Evolutionary conservation across 92 coral and sea anemone genomes (phyloP).

Genomic region (Metridium senile): DNA sequence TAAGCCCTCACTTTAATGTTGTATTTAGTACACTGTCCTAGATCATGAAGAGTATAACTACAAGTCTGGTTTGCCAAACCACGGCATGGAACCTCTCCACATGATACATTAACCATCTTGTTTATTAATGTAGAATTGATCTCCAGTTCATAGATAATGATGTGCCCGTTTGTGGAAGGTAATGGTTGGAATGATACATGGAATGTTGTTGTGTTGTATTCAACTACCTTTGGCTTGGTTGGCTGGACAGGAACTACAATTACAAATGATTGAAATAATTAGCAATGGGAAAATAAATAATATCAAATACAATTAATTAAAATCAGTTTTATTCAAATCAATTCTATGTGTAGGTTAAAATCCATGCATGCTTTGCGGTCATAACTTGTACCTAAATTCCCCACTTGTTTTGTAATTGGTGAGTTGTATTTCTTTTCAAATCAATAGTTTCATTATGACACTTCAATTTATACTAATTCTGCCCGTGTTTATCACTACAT

Average conservation of each 20-base stretch:
- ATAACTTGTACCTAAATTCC: no score
- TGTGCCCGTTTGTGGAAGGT: background rate
- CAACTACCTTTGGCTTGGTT: background rate
- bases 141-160: conserved; percentile 2
- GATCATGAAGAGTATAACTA: background rate
- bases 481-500: no score
- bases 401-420: no score
- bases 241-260: background rate
- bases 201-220: conserved; percentile 12
- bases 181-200: conserved; percentile 16
- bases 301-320: no score
- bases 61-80: background rate
- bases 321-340: no score
- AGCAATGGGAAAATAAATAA: no score
- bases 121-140: background rate
- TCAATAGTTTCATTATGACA: no score
- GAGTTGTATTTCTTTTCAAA: no score
- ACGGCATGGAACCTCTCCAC: background rate
- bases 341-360: no score
- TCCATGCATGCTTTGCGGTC: no score
- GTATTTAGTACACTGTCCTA: background rate
- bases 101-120: background rate
- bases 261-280: no score
- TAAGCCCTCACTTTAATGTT: background rate
- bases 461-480: no score